Evolutionary conservation across 2,888 invertebrate genomes (phyloP).

Genomic region (Agrochola lota): DNA sequence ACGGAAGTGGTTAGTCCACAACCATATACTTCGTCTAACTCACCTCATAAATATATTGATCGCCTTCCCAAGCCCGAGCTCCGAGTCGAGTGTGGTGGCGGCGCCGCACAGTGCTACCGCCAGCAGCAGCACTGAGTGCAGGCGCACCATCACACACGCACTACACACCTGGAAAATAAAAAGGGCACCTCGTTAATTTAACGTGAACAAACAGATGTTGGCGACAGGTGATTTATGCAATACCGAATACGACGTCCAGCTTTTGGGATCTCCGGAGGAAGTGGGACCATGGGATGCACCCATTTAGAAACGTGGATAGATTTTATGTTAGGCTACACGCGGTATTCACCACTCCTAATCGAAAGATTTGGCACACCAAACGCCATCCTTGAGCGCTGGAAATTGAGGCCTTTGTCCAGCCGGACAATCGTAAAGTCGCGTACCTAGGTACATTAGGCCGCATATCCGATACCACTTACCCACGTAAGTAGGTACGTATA

Average conservation of each 20-base stretch:
- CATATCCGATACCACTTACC: background rate
- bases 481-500: background rate
- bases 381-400: background rate
- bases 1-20: background rate
- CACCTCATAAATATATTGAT: constrained; percentile 94
- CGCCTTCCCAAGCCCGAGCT: constrained; percentile 94
- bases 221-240: background rate
- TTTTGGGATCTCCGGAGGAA: background rate
- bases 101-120: constrained; percentile 92
- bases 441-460: background rate
- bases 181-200: background rate
- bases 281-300: background rate
- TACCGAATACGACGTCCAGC: background rate
- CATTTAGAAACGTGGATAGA: too few relatives aligned
- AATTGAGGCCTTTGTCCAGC: background rate
- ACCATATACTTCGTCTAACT: background rate
- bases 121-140: constrained; percentile 87
- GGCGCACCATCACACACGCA: constrained; percentile 87
- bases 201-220: too few relatives aligned
- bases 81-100: constrained; percentile 90
- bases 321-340: background rate
- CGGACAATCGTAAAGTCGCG: background rate
- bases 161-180: constrained; percentile 73
- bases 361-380: background rate
- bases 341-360: background rate